These are phyloP conservation scores for Peribatodes rhomboidaria DNA, from an alignment of 2,888 invertebrate species.

Conservation along the genomic window DNA sequence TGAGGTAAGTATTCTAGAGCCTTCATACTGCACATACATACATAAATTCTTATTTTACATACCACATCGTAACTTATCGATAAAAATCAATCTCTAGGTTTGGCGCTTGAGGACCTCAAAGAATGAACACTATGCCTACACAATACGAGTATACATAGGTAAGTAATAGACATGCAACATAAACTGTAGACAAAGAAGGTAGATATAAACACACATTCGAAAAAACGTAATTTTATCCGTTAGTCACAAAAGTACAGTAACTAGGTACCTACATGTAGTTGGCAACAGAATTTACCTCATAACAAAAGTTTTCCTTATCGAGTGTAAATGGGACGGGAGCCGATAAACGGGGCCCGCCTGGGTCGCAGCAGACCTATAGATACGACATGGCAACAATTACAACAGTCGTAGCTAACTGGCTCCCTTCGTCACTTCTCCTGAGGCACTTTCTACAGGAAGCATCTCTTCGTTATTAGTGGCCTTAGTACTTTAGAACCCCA, in stretches of 20 bases:
- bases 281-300: constrained; percentile 56
- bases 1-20: too few relatives aligned
- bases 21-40: too few relatives aligned
- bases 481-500: background rate
- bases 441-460: background rate
- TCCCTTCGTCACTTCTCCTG: background rate
- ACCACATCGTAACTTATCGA: too few relatives aligned
- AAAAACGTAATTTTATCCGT: constrained; percentile 11
- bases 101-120: too few relatives aligned
- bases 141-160: too few relatives aligned
- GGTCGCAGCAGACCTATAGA: constrained; percentile 54
- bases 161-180: background rate
- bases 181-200: background rate
- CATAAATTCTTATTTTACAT: too few relatives aligned
- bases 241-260: constrained; percentile 19
- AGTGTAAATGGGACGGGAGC: constrained; percentile 63
- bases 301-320: constrained; percentile 67
- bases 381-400: constrained; percentile 52
- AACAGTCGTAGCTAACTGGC: constrained; percentile 1
- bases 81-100: too few relatives aligned
- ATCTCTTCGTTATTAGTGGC: background rate
- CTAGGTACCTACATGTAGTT: constrained; percentile 28
- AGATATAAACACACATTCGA: background rate
- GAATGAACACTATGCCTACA: too few relatives aligned
- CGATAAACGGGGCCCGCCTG: constrained; percentile 63